These are phyloP conservation scores for Acanthosepion lycidas DNA, from an alignment of 2,888 invertebrate species.

Conservation along the genomic window DNA sequence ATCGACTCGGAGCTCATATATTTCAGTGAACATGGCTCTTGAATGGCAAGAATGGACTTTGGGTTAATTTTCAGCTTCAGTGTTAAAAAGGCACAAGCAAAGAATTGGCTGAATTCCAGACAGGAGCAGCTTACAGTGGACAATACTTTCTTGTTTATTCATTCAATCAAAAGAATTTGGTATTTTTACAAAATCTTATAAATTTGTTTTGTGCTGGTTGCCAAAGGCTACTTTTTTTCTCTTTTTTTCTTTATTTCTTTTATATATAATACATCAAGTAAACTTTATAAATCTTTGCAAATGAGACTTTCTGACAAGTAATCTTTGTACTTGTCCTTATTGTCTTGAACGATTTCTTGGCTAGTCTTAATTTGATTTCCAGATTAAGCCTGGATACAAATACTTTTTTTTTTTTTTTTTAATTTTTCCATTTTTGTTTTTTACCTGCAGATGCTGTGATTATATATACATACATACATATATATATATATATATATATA, in stretches of 20 bases:
- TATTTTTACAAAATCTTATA: background rate
- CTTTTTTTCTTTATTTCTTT: background rate
- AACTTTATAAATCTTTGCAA: conserved; percentile 5
- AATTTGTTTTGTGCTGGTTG: background rate
- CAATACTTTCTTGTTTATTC: background rate
- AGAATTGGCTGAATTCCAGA: background rate
- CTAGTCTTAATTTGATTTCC: background rate
- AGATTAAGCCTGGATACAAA: background rate
- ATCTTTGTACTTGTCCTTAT: background rate
- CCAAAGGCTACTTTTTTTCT: background rate
- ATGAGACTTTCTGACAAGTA: background rate
- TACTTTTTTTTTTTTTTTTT: too few species aligned
- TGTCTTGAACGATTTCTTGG: background rate
- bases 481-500: too few species aligned
- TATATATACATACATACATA: too few species aligned
- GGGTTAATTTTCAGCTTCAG: background rate
- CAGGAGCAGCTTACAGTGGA: background rate
- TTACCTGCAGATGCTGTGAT: background rate
- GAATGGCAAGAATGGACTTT: background rate
- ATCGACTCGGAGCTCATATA: background rate
- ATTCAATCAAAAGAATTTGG: background rate
- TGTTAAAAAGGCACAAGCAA: background rate
- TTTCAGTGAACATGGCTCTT: background rate
- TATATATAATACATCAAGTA: background rate
- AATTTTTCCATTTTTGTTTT: background rate